Evolutionary conservation across 2,888 invertebrate species (phyloP).

Genomic region (Athripsodes cinereus): DNA sequence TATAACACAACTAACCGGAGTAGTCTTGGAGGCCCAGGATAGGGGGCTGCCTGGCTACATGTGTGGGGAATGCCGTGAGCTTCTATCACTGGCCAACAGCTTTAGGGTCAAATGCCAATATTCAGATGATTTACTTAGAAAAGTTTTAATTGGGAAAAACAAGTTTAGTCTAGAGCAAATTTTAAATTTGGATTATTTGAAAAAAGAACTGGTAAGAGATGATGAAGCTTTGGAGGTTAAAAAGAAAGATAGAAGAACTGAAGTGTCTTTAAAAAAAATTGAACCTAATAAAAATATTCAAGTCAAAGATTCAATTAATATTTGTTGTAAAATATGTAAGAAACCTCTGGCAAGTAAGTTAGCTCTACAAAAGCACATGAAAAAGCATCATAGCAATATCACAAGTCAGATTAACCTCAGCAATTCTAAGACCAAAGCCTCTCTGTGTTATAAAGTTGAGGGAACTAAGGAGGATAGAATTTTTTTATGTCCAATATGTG

Average conservation of each 20-base stretch:
- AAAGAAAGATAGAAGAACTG: background rate
- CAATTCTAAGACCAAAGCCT: background rate
- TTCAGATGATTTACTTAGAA: conserved; percentile 4
- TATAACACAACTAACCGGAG: background rate
- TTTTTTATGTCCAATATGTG: conserved; percentile 43
- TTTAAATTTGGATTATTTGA: background rate
- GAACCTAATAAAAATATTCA: background rate
- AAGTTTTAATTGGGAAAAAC: background rate
- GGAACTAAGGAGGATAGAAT: conserved; percentile 39
- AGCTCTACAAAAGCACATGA: background rate
- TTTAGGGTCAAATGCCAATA: conserved; percentile 10
- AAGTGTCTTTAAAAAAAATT: background rate
- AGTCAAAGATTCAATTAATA: background rate
- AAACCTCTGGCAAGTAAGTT: background rate
- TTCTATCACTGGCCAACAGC: background rate
- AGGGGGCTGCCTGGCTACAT: conserved; percentile 4
- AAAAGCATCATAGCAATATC: background rate
- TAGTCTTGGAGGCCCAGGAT: background rate
- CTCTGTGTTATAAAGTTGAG: conserved; percentile 21
- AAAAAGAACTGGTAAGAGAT: background rate
- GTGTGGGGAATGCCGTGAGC: conserved; percentile 3
- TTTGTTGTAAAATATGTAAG: background rate
- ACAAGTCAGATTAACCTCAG: too few species aligned
- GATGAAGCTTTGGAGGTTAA: background rate
- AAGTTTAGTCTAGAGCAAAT: background rate